phyloP scores from a whole-genome alignment of 2,113 vertebrate genomes.

The Elaphurus davidianus region DNA sequence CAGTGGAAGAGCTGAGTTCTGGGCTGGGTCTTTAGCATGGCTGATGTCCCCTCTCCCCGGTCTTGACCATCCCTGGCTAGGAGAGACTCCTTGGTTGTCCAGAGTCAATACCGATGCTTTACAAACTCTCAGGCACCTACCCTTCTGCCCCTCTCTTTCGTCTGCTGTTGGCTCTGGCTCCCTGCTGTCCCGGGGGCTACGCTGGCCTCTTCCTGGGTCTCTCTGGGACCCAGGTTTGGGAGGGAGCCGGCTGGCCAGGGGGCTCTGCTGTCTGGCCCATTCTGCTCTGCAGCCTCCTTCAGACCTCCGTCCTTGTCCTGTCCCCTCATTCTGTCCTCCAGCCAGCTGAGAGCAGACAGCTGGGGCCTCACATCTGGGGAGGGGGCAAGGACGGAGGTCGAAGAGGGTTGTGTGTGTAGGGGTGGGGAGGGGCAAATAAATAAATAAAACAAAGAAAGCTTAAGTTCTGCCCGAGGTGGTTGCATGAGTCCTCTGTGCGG shows the following conservation, averaged over 20 bases:
- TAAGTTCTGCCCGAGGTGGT: constrained; percentile 72
- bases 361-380: constrained; percentile 53
- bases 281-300: not conserved
- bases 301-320: not conserved
- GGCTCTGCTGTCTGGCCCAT: not conserved
- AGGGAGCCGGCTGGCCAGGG: not conserved
- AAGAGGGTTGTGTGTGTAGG: not conserved
- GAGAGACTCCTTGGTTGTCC: not conserved
- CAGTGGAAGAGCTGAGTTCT: not conserved
- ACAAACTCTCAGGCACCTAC: not conserved
- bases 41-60: not conserved
- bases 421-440: constrained; percentile 76
- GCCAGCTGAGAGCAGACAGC: constrained; percentile 67
- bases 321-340: constrained; percentile 62
- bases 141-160: not conserved
- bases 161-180: not conserved
- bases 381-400: not conserved
- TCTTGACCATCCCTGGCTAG: not conserved
- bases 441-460: constrained; percentile 81
- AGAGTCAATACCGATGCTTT: not conserved
- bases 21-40: not conserved
- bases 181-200: not conserved
- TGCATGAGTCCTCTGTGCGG: constrained; percentile 68
- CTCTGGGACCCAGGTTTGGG: not conserved
- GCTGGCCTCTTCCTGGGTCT: not conserved